Base-by-base conservation (phyloP, 2,888 invertebrate species). In the Desoria tigrina region DNA sequence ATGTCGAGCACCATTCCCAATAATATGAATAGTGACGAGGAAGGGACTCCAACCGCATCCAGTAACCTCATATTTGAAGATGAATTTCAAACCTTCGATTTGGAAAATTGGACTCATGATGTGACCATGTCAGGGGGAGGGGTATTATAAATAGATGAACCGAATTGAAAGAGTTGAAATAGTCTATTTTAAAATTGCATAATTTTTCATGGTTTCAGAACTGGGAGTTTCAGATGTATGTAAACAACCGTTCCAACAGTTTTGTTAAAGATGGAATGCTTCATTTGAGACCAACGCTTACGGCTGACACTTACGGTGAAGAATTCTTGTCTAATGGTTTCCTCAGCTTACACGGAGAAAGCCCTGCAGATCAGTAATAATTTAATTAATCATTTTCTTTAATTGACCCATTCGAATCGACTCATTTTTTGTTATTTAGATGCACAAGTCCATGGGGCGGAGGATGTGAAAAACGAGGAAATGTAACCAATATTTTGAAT, bases 31-130 rank as follows among this genome's bases (percentile, higher is more conserved):
- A n/a, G n/a, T n/a, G n/a, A n/a, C n/a, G n/a, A n/a, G n/a, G n/a
- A n/a, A n/a, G n/a, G n/a, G n/a, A n/a, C n/a, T n/a, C n/a, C n/a
- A n/a, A n/a, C n/a, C n/a, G n/a, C n/a, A n/a, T n/a, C n/a, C n/a
- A n/a, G n/a, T n/a, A n/a, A 9, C 9, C 79, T 86, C 51, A 84
- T 88, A 76, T 88, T 87, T 76, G 77, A 83, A 6, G 87, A 87
- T 37, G 83, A 86, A 24, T 87, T 87, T 78, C 79, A 85, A n/a
- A 78, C 78, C 1, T 82, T 87, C 14, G 83, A 87, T 76, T 78
- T 84, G 0, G 81, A 83, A 71, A 84, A 81, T 72, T 87, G 87
- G 87, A 82, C 85, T 76, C 86, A 87, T 76, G 87, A 87, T 78
- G 83, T 84, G 73, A 87, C 87, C 0, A 79, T 87, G 77, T 2